These are phyloP conservation scores for Atrina japonica DNA, from an alignment of 2,888 invertebrate species.

Conservation along the genomic window DNA sequence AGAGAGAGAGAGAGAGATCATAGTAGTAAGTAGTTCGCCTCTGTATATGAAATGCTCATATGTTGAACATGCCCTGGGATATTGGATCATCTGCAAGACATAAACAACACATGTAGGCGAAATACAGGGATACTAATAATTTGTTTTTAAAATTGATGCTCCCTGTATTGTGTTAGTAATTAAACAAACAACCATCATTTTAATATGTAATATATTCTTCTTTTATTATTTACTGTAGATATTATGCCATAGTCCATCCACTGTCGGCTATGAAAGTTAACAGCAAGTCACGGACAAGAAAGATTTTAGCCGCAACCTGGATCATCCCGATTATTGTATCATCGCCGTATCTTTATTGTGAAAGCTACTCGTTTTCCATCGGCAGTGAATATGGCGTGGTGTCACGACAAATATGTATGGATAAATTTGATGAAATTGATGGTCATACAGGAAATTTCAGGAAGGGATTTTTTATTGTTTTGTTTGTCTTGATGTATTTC, in stretches of 20 bases:
- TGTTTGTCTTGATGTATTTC: slow-evolving; percentile 80
- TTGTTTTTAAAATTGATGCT: too few relatives aligned
- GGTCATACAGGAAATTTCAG: slow-evolving; percentile 67
- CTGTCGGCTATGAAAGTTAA: slow-evolving; percentile 79
- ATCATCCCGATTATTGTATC: slow-evolving; percentile 72
- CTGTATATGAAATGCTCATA: too few relatives aligned
- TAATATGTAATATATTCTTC: too few relatives aligned
- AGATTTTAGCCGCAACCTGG: slow-evolving; percentile 80
- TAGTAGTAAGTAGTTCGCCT: too few relatives aligned
- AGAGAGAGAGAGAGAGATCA: too few relatives aligned
- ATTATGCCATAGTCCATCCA: slow-evolving; percentile 82
- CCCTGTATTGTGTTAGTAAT: too few relatives aligned
- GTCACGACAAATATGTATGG: slow-evolving; percentile 79
- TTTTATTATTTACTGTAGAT: slow-evolving; percentile 75
- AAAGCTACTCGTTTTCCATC: slow-evolving; percentile 69
- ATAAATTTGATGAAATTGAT: slow-evolving; percentile 79
- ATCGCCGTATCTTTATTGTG: slow-evolving; percentile 67
- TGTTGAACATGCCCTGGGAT: too few relatives aligned
- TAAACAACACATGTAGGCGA: too few relatives aligned
- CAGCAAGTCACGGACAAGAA: slow-evolving; percentile 78
- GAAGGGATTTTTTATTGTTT: slow-evolving; percentile 79
- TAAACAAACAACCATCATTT: too few relatives aligned
- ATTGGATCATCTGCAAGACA: too few relatives aligned
- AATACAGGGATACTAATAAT: too few relatives aligned
- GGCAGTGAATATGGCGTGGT: slow-evolving; percentile 79